These are phyloP conservation scores for Manis pentadactyla DNA, from an alignment of 2,797 vertebrate species.

Conservation along the genomic window DNA sequence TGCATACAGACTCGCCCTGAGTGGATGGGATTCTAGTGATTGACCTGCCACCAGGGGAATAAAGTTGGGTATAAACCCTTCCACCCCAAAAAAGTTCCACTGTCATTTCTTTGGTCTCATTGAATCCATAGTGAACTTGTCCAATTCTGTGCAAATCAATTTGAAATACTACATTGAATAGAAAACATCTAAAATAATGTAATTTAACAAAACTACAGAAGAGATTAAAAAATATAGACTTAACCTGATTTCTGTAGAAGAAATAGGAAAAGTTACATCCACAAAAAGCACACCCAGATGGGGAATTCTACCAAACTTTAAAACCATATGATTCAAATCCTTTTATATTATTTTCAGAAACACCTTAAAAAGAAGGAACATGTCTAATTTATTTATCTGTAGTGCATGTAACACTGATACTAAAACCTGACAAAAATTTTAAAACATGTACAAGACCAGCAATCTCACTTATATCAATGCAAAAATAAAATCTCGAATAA, in stretches of 20 bases:
- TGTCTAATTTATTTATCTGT: background rate
- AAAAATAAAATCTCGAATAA: background rate
- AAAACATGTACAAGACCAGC: background rate
- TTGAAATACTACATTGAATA: conserved; percentile 10
- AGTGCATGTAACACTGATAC: background rate
- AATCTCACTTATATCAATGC: background rate
- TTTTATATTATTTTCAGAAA: background rate
- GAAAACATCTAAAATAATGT: background rate
- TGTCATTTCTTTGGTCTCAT: no score
- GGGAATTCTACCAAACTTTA: background rate
- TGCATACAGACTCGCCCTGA: no score
- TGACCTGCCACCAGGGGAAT: no score
- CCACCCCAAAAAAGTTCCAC: no score
- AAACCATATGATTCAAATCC: background rate
- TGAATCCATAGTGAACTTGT: no score
- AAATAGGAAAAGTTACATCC: background rate
- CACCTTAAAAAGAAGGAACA: background rate
- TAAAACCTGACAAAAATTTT: background rate
- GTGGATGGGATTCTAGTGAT: no score
- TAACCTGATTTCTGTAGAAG: background rate
- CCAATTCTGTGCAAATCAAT: background rate
- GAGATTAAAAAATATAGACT: background rate
- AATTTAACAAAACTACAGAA: background rate
- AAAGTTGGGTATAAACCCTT: no score
- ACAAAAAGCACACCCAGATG: background rate